phyloP scores from a whole-genome alignment of 1,140 invertebrate species.

The Paraescarpia echinospica region DNA sequence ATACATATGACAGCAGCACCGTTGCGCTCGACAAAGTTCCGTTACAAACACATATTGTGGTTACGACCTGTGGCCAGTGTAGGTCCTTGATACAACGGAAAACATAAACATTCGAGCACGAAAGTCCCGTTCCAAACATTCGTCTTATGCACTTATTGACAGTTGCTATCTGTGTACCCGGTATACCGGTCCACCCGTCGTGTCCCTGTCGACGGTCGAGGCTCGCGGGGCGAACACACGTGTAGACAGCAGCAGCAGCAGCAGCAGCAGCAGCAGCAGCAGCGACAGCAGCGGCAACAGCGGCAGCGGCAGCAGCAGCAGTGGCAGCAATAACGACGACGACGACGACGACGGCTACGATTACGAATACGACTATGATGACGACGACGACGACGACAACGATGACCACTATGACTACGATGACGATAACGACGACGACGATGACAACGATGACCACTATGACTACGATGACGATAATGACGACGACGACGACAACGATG shows the following conservation, averaged over 20 bases:
- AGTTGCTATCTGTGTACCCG: not conserved
- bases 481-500: too few species aligned
- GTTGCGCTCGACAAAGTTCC: not conserved
- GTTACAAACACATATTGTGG: not conserved
- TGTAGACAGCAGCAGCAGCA: not conserved
- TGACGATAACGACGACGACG: too few species aligned
- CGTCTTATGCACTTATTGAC: not conserved
- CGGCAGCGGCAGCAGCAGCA: not conserved
- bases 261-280: not conserved
- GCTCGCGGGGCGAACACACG: not conserved
- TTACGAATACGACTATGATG: too few species aligned
- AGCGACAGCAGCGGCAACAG: not conserved
- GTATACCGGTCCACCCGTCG: not conserved
- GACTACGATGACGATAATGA: too few species aligned
- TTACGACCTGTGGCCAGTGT: not conserved
- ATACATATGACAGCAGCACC: not conserved
- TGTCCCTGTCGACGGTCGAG: not conserved
- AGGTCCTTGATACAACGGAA: not conserved
- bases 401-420: too few species aligned
- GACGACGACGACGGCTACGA: too few species aligned
- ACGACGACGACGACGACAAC: too few species aligned
- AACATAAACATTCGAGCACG: conserved; percentile 5
- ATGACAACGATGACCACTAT: too few species aligned
- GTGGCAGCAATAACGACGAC: too few species aligned
- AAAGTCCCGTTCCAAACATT: not conserved